A percentile compares a stretch with the other conserved stretches of the same genome.
Evolutionary conservation across 1,140 invertebrate species (phyloP).

Genomic region (Drosophila guanche): DNA sequence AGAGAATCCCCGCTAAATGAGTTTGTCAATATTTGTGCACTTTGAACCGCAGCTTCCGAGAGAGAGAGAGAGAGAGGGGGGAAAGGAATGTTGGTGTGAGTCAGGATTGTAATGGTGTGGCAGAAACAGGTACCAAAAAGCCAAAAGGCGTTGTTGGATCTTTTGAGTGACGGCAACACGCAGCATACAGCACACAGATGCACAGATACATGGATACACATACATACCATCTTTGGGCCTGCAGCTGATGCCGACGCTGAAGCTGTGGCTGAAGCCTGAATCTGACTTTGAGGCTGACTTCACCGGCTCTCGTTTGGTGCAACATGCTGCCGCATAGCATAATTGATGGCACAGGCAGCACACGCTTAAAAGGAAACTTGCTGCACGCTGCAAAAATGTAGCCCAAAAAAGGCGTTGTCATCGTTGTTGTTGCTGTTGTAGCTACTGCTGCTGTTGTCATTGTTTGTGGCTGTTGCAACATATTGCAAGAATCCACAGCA

Average conservation of each 20-base stretch:
- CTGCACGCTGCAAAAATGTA: conserved; percentile 57
- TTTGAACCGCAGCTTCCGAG: conserved; percentile 38
- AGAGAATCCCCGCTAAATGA: conserved; percentile 46
- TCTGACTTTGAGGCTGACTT: conserved; percentile 5
- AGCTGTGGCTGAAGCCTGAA: conserved; percentile 29
- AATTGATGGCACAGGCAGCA: conserved; percentile 73
- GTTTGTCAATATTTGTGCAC: conserved; percentile 68
- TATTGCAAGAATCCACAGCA: conserved; percentile 59
- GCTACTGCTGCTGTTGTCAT: conserved; percentile 29
- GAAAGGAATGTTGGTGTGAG: conserved; percentile 41
- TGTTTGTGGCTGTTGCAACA: conserved; percentile 35
- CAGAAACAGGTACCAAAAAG: conserved; percentile 46
- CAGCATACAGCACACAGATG: neutral
- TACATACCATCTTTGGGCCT: conserved; percentile 64
- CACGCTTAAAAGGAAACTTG: conserved; percentile 79
- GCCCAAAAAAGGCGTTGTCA: conserved; percentile 77
- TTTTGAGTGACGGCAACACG: conserved; percentile 24
- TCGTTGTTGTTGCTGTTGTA: conserved; percentile 35
- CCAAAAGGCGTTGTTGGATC: conserved; percentile 2
- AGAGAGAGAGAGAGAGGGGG: neutral
- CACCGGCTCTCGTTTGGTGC: conserved; percentile 25
- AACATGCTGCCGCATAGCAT: conserved; percentile 64
- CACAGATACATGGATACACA: conserved; percentile 27
- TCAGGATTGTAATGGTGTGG: conserved; percentile 32
- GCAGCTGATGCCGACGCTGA: conserved; percentile 22